Evolutionary conservation across 92 coral and sea anemone genomes (phyloP).

Genomic region (Bergia puertoricense): DNA sequence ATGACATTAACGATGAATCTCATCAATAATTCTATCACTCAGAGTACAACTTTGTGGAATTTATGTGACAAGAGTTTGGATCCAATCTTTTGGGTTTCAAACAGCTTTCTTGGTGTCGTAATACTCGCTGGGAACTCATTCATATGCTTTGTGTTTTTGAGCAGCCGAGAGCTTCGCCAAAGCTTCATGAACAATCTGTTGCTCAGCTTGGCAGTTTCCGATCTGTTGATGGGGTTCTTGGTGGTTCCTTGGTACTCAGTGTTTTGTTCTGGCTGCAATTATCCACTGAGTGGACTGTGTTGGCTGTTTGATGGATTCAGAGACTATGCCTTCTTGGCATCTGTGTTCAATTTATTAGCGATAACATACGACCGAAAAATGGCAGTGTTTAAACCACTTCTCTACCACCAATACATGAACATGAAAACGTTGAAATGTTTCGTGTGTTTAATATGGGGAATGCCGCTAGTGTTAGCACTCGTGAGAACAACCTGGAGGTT

Average conservation of each 20-base stretch:
- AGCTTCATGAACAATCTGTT: slow-evolving; percentile 64
- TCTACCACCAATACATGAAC: slow-evolving; percentile 56
- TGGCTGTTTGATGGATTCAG: slow-evolving; percentile 55
- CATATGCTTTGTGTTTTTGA: slow-evolving; percentile 49
- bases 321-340: slow-evolving; percentile 55
- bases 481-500: slow-evolving; percentile 58
- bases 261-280: slow-evolving; percentile 56
- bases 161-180: slow-evolving; percentile 49
- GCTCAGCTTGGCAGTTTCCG: slow-evolving; percentile 67
- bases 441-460: slow-evolving; percentile 50
- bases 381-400: slow-evolving; percentile 69
- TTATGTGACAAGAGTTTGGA: slow-evolving; percentile 17
- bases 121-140: slow-evolving; percentile 39
- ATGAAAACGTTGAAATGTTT: slow-evolving; percentile 41
- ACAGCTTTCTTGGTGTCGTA: slow-evolving; percentile 27
- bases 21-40: background rate
- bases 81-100: slow-evolving; percentile 38
- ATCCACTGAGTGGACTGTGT: slow-evolving; percentile 46
- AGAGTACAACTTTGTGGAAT: background rate
- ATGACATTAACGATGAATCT: background rate
- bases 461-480: slow-evolving; percentile 46
- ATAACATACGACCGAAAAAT: slow-evolving; percentile 66
- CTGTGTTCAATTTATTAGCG: slow-evolving; percentile 67
- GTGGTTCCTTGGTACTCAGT: slow-evolving; percentile 68
- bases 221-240: slow-evolving; percentile 56